Conservation (phyloP, 2,888 invertebrate genomes). For the Apoderus coryli region DNA sequence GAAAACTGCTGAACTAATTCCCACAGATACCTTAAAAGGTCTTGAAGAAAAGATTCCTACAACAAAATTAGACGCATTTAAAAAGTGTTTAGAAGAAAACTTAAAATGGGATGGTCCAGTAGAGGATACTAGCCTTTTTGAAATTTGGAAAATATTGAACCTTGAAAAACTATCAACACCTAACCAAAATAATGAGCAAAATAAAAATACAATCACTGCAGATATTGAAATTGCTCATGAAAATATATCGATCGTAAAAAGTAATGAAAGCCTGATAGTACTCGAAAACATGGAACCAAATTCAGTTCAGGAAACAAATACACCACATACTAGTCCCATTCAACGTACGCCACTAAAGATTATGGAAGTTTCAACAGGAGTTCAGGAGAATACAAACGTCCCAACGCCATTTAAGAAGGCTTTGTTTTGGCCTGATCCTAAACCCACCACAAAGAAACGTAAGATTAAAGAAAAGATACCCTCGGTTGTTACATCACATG, state of each 20-base stretch:
- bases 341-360: too few species aligned
- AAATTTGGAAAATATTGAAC: constrained; percentile 6
- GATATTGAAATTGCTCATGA: background rate
- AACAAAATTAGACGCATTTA: background rate
- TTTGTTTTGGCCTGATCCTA: constrained; percentile 1
- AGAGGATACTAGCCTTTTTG: constrained; percentile 8
- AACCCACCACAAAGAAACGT: background rate
- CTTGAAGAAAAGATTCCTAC: constrained; percentile 2
- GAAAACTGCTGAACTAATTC: too few species aligned
- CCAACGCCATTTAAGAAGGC: constrained; percentile 10
- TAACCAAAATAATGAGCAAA: background rate
- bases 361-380: background rate
- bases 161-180: constrained; percentile 6
- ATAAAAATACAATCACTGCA: background rate
- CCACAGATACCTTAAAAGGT: constrained; percentile 4
- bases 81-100: constrained; percentile 5
- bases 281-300: too few species aligned
- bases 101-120: constrained; percentile 6
- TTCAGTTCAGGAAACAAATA: too few species aligned
- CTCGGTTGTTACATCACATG: constrained; percentile 8
- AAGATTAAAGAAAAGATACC: constrained; percentile 10
- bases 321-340: too few species aligned
- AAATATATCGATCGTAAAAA: background rate
- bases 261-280: too few species aligned
- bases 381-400: background rate